Evolutionary conservation across 64 coral and sea anemone genomes (phyloP).

Genomic region (Actinia equina): DNA sequence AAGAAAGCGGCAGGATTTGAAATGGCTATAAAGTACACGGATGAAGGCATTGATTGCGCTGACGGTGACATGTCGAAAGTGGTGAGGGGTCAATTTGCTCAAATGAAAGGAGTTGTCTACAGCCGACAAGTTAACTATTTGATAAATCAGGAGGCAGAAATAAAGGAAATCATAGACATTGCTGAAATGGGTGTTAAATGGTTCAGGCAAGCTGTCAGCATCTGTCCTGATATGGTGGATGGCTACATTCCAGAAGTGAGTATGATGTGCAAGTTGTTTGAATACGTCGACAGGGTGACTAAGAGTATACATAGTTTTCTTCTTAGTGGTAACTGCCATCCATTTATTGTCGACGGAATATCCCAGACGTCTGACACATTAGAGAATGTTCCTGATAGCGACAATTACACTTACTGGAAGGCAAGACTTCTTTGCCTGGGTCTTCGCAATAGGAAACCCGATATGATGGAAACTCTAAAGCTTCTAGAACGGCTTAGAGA

Average conservation of each 20-base stretch:
- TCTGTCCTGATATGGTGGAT: conserved; percentile 47
- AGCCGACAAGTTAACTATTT: conserved; percentile 50
- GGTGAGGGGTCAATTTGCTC: conserved; percentile 49
- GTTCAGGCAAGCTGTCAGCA: conserved; percentile 54
- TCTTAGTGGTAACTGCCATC: background rate
- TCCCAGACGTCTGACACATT: conserved; percentile 30
- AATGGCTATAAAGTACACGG: conserved; percentile 45
- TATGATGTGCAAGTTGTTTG: conserved; percentile 65
- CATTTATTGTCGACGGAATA: conserved; percentile 54
- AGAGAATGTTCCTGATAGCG: conserved; percentile 59
- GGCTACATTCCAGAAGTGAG: conserved; percentile 63
- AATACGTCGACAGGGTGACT: conserved; percentile 36
- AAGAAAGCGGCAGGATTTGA: conserved; percentile 39
- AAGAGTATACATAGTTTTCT: conserved; percentile 30
- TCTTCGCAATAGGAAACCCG: background rate
- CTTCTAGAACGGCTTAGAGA: background rate
- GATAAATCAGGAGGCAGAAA: background rate
- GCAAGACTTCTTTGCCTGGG: conserved; percentile 24
- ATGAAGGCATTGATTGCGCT: conserved; percentile 45
- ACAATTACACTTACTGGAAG: conserved; percentile 49
- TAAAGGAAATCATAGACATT: background rate
- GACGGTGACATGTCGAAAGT: background rate
- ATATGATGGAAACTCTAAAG: background rate
- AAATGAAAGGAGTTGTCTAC: conserved; percentile 83
- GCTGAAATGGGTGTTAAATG: conserved; percentile 51